Evolutionary conservation across 2,113 vertebrate species (phyloP), one percentile per base, ranked within the genome.

Genomic region (Malurus alboscapulatus): DNA sequence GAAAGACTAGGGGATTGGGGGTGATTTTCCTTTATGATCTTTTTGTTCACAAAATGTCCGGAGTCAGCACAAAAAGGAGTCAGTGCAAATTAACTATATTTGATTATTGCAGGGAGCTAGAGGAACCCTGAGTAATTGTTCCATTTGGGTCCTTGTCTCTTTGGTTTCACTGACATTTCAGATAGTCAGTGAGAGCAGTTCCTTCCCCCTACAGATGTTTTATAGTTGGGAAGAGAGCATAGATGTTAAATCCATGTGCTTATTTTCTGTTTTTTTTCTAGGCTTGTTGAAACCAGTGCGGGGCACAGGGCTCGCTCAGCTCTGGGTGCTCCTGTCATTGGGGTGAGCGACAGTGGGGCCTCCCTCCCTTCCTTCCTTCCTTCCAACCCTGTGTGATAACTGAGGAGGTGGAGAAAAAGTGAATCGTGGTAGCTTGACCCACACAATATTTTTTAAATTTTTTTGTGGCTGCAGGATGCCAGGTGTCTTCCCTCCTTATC

Each of bases 121-220:
- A 68, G 32, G 47, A 83, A 61, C 20, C 13, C 59, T 74, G 62
- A 51, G 27, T 87, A 91, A 79, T 53, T 89, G 73, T 63, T 87
- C 51, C 54, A 19, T 82, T 94, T 65, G 14, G n/a, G 86, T 93
- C 67, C 40, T 88, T 88, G 83, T 69, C 87, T 95, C 77, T 69
- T 86, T 87, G 77, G 63, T 87, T 96, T 93, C 85, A 62, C 53
- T 94, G 74, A 67, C 74, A 69, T 95, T 95, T 96, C 38, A n/a
- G 78, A 81, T 3, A 57, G 84, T 72, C 90, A 95, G 94, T 18
- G 77, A 96, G 77, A 96, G 75, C 14, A 30, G 67, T 59, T 87
- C 59, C 53, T 94, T 90, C 51, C 50, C 75, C 15, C 72, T 74
- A 17, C 92, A 96, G 83, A 91, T 96, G 94, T 95, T 95, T 96